These are phyloP conservation scores for Ypsolopha scabrella DNA, from an alignment of 2,888 invertebrate species.

Conservation along the genomic window DNA sequence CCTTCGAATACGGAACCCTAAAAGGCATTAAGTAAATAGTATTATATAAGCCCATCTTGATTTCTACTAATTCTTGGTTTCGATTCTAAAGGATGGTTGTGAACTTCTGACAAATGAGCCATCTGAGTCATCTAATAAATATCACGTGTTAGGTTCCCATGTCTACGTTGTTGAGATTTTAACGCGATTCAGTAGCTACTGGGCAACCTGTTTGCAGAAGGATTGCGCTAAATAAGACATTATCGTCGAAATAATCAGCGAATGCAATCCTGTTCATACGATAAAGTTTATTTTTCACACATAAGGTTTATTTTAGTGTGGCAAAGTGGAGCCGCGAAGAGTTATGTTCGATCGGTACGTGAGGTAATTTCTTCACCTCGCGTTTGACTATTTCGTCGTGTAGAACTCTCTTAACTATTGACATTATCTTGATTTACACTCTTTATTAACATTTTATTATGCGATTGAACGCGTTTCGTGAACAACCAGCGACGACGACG, in stretches of 20 bases:
- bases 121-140: no score
- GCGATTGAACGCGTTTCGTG: slow-evolving; percentile 40
- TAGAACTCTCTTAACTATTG: slow-evolving; percentile 52
- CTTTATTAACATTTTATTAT: slow-evolving; percentile 65
- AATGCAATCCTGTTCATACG: not conserved
- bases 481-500: slow-evolving; percentile 8
- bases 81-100: no score
- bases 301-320: slow-evolving; percentile 18
- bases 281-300: not conserved
- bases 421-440: slow-evolving; percentile 64
- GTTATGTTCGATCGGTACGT: slow-evolving; percentile 38
- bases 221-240: not conserved
- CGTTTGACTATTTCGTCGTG: slow-evolving; percentile 47
- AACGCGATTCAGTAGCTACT: no score
- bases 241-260: not conserved
- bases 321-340: slow-evolving; percentile 21
- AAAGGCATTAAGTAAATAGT: no score
- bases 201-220: no score
- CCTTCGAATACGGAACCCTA: no score
- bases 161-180: no score
- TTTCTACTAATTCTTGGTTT: no score
- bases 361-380: slow-evolving; percentile 47
- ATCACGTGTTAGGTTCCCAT: no score
- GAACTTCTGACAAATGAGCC: no score
- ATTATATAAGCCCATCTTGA: no score